A percentile compares a stretch with the other conserved stretches of the same genome.
These are phyloP conservation scores for Rousettus leschenaultii DNA, from an alignment of 2,113 vertebrate species.

Conservation along the genomic window DNA sequence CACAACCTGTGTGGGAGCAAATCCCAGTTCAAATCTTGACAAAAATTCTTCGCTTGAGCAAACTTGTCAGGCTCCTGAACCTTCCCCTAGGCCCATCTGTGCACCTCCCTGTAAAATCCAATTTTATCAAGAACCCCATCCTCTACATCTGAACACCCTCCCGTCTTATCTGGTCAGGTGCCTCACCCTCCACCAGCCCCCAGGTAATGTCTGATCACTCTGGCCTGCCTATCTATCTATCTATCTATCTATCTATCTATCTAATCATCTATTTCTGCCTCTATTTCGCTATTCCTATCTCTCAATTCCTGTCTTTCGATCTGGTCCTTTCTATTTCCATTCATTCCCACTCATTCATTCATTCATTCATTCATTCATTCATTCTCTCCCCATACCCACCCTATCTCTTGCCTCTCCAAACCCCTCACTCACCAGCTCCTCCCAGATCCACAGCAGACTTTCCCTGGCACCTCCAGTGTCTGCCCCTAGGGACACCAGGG, in stretches of 20 bases:
- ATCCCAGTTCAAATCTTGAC: neutral
- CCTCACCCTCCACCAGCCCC: neutral
- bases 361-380: neutral
- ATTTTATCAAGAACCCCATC: neutral
- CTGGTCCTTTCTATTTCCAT: neutral
- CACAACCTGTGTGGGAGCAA: neutral
- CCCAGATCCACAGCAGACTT: slow-evolving; percentile 59
- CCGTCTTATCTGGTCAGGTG: neutral
- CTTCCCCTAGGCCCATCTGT: neutral
- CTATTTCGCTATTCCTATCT: neutral
- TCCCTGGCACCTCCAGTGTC: neutral
- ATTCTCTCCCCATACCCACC: too few relatives aligned
- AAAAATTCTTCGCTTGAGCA: neutral
- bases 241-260: neutral
- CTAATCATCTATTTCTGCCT: neutral
- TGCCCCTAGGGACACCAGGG: neutral
- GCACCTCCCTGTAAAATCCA: neutral
- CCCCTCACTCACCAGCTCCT: slow-evolving; percentile 69
- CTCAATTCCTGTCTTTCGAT: neutral
- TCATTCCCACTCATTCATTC: neutral
- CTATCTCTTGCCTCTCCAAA: neutral
- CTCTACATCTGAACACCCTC: neutral
- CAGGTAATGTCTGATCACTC: neutral
- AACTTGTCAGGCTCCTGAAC: neutral
- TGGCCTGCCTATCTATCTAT: neutral